A percentile compares a stretch with the other conserved stretches of the same genome.
Conservation (phyloP, 2,888 invertebrate species). For the Pherbina coryleti region DNA sequence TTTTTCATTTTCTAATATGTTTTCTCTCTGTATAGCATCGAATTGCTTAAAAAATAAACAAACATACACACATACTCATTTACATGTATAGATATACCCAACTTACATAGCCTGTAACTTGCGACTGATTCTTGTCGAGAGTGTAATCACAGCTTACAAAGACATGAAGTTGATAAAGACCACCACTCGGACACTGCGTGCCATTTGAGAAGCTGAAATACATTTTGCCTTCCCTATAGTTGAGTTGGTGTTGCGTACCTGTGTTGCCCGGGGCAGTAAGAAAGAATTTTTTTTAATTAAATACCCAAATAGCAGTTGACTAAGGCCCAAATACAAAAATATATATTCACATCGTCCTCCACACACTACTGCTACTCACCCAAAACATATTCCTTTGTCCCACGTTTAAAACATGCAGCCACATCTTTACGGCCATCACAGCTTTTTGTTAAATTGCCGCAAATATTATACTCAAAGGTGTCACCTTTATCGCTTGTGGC, state of each 20-base stretch:
- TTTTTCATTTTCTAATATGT: too few relatives aligned
- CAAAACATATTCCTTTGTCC: slow-evolving; percentile 61
- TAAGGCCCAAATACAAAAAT: not conserved
- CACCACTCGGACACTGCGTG: slow-evolving; percentile 59
- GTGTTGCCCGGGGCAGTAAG: not conserved
- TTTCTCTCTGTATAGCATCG: too few relatives aligned
- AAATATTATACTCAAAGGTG: slow-evolving; percentile 65
- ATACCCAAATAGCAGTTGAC: slow-evolving; percentile 2
- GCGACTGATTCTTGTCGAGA: slow-evolving; percentile 56
- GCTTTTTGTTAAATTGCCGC: slow-evolving; percentile 59
- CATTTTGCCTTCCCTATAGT: slow-evolving; percentile 63
- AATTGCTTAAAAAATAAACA: too few relatives aligned
- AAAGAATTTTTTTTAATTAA: not conserved
- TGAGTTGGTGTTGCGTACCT: slow-evolving; percentile 64
- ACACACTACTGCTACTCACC: slow-evolving; percentile 55
- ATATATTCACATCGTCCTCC: not conserved
- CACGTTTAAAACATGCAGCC: slow-evolving; percentile 64
- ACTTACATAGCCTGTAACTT: slow-evolving; percentile 62
- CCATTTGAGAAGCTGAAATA: slow-evolving; percentile 64
- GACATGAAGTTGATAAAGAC: slow-evolving; percentile 59
- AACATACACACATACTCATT: not conserved
- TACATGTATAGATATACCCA: not conserved
- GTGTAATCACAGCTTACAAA: slow-evolving; percentile 66
- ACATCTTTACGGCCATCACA: slow-evolving; percentile 61
- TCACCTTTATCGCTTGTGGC: slow-evolving; percentile 55